Evolutionary conservation across 2,113 vertebrate species (phyloP), one percentile per base, ranked within the genome.

Genomic region (Oreotrochilus melanogaster): DNA sequence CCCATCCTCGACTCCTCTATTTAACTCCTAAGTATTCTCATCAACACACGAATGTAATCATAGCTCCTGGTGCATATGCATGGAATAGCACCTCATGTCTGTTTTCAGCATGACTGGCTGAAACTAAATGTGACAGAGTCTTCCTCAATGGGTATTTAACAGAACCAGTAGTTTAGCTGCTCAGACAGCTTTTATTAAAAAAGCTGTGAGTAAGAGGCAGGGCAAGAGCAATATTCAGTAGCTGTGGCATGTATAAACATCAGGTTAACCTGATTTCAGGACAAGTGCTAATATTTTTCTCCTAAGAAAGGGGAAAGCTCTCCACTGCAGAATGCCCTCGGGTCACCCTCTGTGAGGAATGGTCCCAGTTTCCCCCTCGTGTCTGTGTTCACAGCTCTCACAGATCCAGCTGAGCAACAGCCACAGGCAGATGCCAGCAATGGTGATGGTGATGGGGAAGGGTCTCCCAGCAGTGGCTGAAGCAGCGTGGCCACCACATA

Each of bases 361-460:
- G 0, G 7, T 4, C 37, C 18, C 47, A 15, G 70, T n/a, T 15
- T 64, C 19, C 17, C 25, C 45, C 39, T 39, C 2, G 1, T 1
- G 47, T 27, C 27, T 1, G 0, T 1, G 18, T 25, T 23, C 25
- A 2, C 43, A 27, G 48, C 43, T n/a, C 17, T n/a, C 1, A 2
- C 0, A 6, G 6, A 3, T 2, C 0, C 11, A 48, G 67, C 56
- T 4, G n/a, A n/a, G 64, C 51, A 1, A 7, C 18, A 33, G 10
- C 33, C 24, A 8, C 10, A 3, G 50, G 8, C 51, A 9, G 54
- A 51, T 6, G 28, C 58, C 64, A 31, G 39, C 51, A 7, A 35
- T 2, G 48, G 58, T 3, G 8, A 21, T 23, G 13, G 48, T 13
- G 24, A 25, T 14, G 50, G 64, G 27, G 80, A 50, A 18, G 14